Evolutionary conservation across 2,797 vertebrate species (phyloP).

Genomic region (Momotus momota): DNA sequence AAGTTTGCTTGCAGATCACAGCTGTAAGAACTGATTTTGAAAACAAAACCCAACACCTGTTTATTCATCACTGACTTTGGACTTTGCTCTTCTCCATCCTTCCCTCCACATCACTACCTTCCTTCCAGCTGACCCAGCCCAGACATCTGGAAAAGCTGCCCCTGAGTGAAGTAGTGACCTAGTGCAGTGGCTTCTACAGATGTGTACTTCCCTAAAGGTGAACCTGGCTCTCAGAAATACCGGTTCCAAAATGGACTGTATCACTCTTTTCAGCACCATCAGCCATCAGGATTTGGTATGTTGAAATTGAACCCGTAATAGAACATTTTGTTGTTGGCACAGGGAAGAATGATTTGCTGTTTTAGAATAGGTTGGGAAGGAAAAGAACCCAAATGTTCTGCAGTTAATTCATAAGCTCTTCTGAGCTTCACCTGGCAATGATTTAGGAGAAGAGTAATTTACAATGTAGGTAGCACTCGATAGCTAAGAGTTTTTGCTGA

Average conservation of each 20-base stretch:
- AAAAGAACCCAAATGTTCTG: not conserved
- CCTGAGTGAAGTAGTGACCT: not conserved
- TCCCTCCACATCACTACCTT: not conserved
- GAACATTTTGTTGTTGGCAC: not conserved
- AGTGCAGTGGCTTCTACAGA: not conserved
- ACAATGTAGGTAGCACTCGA: not conserved
- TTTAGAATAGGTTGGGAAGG: not conserved
- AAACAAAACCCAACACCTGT: not conserved
- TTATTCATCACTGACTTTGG: not conserved
- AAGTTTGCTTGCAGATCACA: not conserved
- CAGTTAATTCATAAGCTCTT: constrained; percentile 14
- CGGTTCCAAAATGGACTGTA: not conserved
- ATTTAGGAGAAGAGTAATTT: not conserved
- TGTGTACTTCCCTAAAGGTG: not conserved
- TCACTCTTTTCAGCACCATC: not conserved
- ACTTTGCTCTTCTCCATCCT: not conserved
- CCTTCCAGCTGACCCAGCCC: not conserved
- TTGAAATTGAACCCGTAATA: not conserved
- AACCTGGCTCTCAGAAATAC: not conserved
- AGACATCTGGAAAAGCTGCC: not conserved
- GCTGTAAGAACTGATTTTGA: not conserved
- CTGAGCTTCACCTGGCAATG: not conserved
- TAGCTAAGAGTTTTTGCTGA: not conserved
- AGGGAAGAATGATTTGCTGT: not conserved
- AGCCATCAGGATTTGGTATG: not conserved